These are phyloP conservation scores for Cydia splendana DNA, from an alignment of 1,140 invertebrate species.

Conservation along the genomic window DNA sequence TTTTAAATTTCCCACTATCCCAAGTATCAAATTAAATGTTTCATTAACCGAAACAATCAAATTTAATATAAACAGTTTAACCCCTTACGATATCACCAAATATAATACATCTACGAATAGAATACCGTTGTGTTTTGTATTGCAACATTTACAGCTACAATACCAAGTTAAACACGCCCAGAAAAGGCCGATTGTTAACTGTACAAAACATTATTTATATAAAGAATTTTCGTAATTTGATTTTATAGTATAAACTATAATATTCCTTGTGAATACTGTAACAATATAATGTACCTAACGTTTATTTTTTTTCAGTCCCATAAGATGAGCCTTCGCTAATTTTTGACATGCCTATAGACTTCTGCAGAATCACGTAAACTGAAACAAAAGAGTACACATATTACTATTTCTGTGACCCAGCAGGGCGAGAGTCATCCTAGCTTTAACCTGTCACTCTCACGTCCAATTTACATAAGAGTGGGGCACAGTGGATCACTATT, in stretches of 20 bases:
- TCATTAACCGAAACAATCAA: not conserved
- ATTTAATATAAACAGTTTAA: not conserved
- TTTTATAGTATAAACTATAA: constrained; percentile 10
- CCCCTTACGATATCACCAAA: not conserved
- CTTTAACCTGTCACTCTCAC: too few relatives aligned
- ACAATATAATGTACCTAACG: constrained; percentile 6
- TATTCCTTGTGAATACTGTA: constrained; percentile 36
- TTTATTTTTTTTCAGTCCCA: constrained; percentile 80
- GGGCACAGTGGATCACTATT: too few relatives aligned
- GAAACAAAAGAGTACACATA: constrained; percentile 70
- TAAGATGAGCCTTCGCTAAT: constrained; percentile 92
- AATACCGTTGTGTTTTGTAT: constrained; percentile 13
- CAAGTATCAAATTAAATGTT: not conserved
- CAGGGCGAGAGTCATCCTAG: too few relatives aligned
- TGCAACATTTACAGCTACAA: constrained; percentile 23
- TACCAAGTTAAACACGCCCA: constrained; percentile 19
- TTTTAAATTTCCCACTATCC: not conserved
- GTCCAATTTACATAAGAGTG: too few relatives aligned
- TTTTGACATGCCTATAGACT: constrained; percentile 90
- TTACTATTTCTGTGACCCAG: constrained; percentile 7
- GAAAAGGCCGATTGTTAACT: constrained; percentile 17
- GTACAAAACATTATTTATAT: constrained; percentile 21
- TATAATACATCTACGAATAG: constrained; percentile 14
- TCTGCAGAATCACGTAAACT: constrained; percentile 89
- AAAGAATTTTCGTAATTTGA: constrained; percentile 20